phyloP scores from a whole-genome alignment of 2,113 vertebrate genomes.

The Callionymus lyra region DNA sequence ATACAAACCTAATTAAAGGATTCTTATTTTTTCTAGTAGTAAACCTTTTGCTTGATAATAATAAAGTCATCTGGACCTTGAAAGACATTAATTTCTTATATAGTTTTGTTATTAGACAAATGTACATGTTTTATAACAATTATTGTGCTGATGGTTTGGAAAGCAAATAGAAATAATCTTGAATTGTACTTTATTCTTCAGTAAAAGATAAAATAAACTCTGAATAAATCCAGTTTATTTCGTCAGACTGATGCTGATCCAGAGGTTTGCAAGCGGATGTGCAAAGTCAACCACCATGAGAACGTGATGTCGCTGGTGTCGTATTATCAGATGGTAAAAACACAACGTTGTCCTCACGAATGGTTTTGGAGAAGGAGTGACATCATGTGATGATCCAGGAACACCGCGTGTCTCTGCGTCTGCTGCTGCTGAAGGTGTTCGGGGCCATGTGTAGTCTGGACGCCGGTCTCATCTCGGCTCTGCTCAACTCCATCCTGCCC shows the following conservation, averaged over 20 bases:
- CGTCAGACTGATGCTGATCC: constrained; percentile 93
- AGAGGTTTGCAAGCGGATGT: constrained; percentile 96
- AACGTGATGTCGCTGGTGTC: constrained; percentile 85
- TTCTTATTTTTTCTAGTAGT: too few relatives aligned
- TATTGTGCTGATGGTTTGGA: too few relatives aligned
- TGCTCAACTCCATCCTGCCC: constrained; percentile 91
- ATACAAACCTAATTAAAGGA: too few relatives aligned
- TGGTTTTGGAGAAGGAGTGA: neutral
- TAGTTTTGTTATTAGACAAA: too few relatives aligned
- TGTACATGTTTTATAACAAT: too few relatives aligned
- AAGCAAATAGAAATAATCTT: too few relatives aligned
- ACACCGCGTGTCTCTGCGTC: constrained; percentile 77
- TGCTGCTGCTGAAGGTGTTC: constrained; percentile 92
- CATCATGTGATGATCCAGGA: constrained; percentile 68
- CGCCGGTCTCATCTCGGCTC: constrained; percentile 79
- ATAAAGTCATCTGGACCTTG: too few relatives aligned
- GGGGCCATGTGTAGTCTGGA: constrained; percentile 96
- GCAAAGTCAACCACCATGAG: constrained; percentile 81
- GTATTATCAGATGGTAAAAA: constrained; percentile 94
- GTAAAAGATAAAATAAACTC: too few relatives aligned
- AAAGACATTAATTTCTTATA: too few relatives aligned
- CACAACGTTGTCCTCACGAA: neutral
- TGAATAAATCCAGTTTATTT: too few relatives aligned
- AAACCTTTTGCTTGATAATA: too few relatives aligned
- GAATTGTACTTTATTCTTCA: too few relatives aligned